phyloP scores from a whole-genome alignment of 1,140 invertebrate genomes.

The Drosophila arawakana region DNA sequence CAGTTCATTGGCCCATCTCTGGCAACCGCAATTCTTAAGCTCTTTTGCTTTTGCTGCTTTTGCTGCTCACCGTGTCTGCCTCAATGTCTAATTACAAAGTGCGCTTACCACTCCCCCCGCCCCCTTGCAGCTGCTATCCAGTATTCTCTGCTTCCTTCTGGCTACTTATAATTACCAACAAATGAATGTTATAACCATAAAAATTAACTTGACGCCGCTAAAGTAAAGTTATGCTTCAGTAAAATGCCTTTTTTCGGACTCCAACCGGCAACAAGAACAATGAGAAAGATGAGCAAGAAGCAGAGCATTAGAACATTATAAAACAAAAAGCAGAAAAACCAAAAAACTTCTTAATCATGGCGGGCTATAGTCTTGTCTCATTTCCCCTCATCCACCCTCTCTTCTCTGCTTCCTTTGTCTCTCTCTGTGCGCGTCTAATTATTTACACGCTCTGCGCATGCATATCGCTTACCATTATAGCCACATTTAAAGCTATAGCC shows the following conservation, averaged over 20 bases:
- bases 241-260: constrained; percentile 61
- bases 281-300: background rate
- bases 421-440: constrained; percentile 62
- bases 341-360: constrained; percentile 72
- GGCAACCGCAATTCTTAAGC: constrained; percentile 50
- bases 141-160: background rate
- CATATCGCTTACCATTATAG: constrained; percentile 76
- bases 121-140: background rate
- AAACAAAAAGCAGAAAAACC: constrained; percentile 11
- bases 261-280: constrained; percentile 25
- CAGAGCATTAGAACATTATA: constrained; percentile 12
- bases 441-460: constrained; percentile 77
- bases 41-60: constrained; percentile 46
- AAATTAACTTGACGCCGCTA: constrained; percentile 73
- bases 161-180: constrained; percentile 76
- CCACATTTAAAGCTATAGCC: constrained; percentile 37
- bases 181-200: constrained; percentile 82
- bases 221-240: constrained; percentile 79
- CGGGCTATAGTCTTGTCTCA: constrained; percentile 11
- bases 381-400: constrained; percentile 38
- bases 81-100: constrained; percentile 80
- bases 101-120: constrained; percentile 48
- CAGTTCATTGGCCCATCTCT: constrained; percentile 70
- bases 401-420: constrained; percentile 35
- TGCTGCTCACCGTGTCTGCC: constrained; percentile 38